These are phyloP conservation scores for Stenolophus ochropezus DNA, from an alignment of 2,888 invertebrate genomes.

Conservation along the genomic window DNA sequence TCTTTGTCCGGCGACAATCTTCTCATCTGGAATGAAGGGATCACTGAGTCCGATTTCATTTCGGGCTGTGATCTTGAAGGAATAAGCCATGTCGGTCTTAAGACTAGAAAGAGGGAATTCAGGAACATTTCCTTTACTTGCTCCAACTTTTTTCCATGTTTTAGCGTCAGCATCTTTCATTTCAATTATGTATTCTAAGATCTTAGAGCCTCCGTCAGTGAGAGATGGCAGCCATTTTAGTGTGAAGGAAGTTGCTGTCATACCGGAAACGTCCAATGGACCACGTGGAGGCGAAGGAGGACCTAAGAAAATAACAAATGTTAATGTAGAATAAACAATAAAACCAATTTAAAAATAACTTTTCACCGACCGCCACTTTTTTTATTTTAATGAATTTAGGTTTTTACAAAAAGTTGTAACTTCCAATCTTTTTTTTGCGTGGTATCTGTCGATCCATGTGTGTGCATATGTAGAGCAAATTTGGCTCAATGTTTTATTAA, in stretches of 20 bases:
- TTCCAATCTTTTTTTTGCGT: too few relatives aligned
- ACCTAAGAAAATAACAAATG: too few relatives aligned
- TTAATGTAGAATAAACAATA: too few relatives aligned
- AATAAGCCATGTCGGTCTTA: constrained; percentile 82
- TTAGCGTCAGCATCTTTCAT: constrained; percentile 83
- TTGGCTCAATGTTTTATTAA: too few relatives aligned
- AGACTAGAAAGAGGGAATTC: constrained; percentile 82
- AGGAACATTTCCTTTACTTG: constrained; percentile 79
- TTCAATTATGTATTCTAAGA: constrained; percentile 89
- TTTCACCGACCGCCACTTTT: too few relatives aligned
- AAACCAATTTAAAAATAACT: too few relatives aligned
- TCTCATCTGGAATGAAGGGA: constrained; percentile 86
- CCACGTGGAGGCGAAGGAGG: constrained; percentile 89
- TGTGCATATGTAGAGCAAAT: too few relatives aligned
- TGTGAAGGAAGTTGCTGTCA: constrained; percentile 86
- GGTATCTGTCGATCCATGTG: too few relatives aligned
- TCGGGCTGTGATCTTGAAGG: constrained; percentile 89
- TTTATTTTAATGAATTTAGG: too few relatives aligned
- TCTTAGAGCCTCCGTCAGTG: constrained; percentile 90
- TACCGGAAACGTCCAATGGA: constrained; percentile 87
- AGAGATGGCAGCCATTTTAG: constrained; percentile 90
- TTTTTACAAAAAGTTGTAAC: too few relatives aligned
- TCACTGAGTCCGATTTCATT: constrained; percentile 89
- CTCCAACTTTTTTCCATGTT: constrained; percentile 84
- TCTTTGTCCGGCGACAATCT: constrained; percentile 85